Percentiles rank a stretch among this genome's conserved stretches.
Evolutionary conservation across 1,140 invertebrate genomes (phyloP).

Genomic region (Mycetomoellerius zeteki): DNA sequence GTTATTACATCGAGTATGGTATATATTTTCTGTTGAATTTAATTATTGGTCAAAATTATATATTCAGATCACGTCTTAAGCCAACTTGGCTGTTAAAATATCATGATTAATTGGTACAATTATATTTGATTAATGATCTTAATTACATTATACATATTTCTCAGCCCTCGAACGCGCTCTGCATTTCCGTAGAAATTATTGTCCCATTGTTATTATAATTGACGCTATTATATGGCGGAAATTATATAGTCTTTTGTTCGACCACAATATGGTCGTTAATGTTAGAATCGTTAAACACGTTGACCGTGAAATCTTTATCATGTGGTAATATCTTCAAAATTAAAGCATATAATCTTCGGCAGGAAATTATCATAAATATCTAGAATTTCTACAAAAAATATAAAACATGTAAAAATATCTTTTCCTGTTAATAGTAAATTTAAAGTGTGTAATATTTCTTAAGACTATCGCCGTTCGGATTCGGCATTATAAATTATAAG

Average conservation of each 20-base stretch:
- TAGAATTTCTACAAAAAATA: not conserved
- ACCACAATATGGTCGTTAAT: not conserved
- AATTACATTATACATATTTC: conserved; percentile 64
- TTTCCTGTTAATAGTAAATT: too few relatives aligned
- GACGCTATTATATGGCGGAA: not conserved
- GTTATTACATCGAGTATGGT: not conserved
- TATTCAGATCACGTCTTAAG: conserved; percentile 40
- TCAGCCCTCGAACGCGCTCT: not conserved
- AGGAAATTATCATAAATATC: not conserved
- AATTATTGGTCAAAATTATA: conserved; percentile 71
- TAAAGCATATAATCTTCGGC: not conserved
- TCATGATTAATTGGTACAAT: conserved; percentile 68
- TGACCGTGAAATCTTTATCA: not conserved
- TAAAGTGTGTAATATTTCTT: not conserved
- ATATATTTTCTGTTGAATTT: conserved; percentile 31
- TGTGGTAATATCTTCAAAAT: not conserved
- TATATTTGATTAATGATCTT: conserved; percentile 71
- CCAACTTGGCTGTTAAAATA: conserved; percentile 19
- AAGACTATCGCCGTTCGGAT: too few relatives aligned
- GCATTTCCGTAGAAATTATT: conserved; percentile 45
- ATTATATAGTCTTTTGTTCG: conserved; percentile 6
- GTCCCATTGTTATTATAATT: conserved; percentile 15
- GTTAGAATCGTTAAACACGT: conserved; percentile 1
- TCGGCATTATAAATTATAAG: too few relatives aligned
- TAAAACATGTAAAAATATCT: too few relatives aligned